Conservation (phyloP, 2,797 vertebrate species). For the Amblyraja radiata region DNA sequence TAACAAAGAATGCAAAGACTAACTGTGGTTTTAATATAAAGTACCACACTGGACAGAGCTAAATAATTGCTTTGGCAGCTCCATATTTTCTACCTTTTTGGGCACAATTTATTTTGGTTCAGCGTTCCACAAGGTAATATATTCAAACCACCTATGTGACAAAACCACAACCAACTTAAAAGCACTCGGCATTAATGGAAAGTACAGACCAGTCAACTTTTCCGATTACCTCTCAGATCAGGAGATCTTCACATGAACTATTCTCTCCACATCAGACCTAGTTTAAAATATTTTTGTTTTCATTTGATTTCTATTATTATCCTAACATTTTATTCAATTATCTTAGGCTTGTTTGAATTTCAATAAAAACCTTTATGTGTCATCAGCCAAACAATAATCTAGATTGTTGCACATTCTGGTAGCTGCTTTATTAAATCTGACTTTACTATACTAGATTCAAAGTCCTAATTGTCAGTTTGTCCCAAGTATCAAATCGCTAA, state of each 20-base stretch:
- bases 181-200: not conserved
- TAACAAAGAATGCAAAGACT: not conserved
- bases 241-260: too few relatives aligned
- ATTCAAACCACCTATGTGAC: not conserved
- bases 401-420: not conserved
- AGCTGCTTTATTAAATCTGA: not conserved
- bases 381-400: not conserved
- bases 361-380: not conserved
- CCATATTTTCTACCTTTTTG: not conserved
- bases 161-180: not conserved
- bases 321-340: not conserved
- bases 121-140: slow-evolving; percentile 8
- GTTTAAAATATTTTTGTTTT: not conserved
- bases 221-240: not conserved
- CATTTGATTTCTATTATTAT: not conserved
- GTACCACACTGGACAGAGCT: too few relatives aligned
- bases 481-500: not conserved
- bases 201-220: not conserved
- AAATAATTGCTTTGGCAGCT: not conserved
- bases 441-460: not conserved
- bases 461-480: not conserved
- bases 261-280: not conserved
- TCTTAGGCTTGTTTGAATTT: not conserved
- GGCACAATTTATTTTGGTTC: slow-evolving; percentile 15
- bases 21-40: too few relatives aligned